phyloP scores from a whole-genome alignment of 2,113 vertebrate species.

The Struthio camelus region DNA sequence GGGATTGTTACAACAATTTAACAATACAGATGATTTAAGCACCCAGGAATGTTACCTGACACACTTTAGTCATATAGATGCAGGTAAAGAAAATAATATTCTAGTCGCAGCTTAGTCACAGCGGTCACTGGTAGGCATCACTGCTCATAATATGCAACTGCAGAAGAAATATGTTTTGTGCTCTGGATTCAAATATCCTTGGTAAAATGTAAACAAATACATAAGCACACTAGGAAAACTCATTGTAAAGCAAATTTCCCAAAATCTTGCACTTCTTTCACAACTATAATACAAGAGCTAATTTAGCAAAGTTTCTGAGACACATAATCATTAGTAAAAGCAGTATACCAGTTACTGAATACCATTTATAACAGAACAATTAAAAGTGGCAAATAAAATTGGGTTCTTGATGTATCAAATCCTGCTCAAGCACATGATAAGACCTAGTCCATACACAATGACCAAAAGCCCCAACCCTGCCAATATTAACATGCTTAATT shows the following conservation, averaged over 20 bases:
- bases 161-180: not conserved
- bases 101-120: not conserved
- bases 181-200: not conserved
- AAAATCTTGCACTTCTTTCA: not conserved
- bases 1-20: not conserved
- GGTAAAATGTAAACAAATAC: not conserved
- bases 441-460: not conserved
- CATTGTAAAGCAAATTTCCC: not conserved
- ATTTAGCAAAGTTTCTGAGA: not conserved
- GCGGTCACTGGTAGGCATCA: no score
- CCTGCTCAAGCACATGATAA: not conserved
- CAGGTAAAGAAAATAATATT: not conserved
- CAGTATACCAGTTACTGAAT: not conserved
- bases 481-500: not conserved
- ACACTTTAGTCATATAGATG: not conserved
- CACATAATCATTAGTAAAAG: not conserved
- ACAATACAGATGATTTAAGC: rapidly evolving
- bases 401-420: not conserved
- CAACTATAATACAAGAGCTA: not conserved
- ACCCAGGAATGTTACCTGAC: not conserved
- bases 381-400: not conserved
- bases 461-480: not conserved
- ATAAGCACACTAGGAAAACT: not conserved
- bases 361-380: no score
- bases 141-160: no score